Evolutionary conservation across 2,113 vertebrate genomes (phyloP), one percentile per base, ranked within the genome.

Genomic region (Centropus bengalensis): DNA sequence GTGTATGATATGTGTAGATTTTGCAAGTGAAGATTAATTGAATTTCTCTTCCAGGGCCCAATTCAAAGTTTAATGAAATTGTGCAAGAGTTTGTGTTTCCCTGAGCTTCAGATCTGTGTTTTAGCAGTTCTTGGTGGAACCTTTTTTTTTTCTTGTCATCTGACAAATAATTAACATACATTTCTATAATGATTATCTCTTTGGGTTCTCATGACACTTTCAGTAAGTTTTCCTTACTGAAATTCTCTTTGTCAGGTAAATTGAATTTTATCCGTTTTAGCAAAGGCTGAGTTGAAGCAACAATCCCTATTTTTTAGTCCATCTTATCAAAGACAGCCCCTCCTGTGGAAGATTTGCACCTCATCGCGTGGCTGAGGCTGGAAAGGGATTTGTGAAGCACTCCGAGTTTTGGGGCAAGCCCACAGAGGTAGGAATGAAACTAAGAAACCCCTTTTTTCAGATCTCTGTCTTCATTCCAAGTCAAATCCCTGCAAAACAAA

Each of bases 1-100:
- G 12, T 0, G 0, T 54, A 5, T 10, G 40, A 1, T 16, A 10
- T 47, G 14, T 0, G 1, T 63, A 44, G 32, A 36, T n/a, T 2
- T 42, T 40, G 24, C 26, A 60, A 68, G 59, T 24, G 14, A 67
- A 76, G 47, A 80, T 33, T 74, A 91, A 79, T 8, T 59, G 17
- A 64, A 68, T 12, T 55, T 91, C n/a, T 86, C 44, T 71, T 83
- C n/a, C 36, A 86, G 28, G 79, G 59, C 70, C 54, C 30, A 20
- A 62, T 51, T 44, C 78, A 58, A 77, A 70, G 17, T 23, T 76
- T 56, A 79, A 30, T 33, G 76, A 74, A 58, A 26, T 10, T 56
- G 45, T 49, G 59, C 85, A 82, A 51, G 70, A 49, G 40, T 87
- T 94, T 70, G 17, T 68, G 27, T 76, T 64, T 64, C 70, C 62